Evolutionary conservation across 2,797 vertebrate genomes (phyloP).

Genomic region (Acrossocheilus wenchowensis): DNA sequence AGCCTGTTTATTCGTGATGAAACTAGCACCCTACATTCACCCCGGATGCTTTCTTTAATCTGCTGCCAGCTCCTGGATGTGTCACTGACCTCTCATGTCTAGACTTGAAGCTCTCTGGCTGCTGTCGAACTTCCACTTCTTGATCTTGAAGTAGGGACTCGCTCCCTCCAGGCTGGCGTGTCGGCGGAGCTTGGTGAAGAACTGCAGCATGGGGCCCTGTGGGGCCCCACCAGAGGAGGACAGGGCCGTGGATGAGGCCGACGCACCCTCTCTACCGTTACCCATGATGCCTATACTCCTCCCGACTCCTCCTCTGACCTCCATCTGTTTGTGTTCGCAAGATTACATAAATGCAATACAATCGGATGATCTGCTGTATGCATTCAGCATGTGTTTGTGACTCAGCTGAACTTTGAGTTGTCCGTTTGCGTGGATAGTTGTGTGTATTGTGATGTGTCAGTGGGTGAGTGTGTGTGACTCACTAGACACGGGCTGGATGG

Average conservation of each 20-base stretch:
- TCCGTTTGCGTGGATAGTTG: background rate
- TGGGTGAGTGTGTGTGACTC: slow-evolving; percentile 65
- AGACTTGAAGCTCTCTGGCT: slow-evolving; percentile 94
- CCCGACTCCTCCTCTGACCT: slow-evolving; percentile 63
- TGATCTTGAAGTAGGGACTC: slow-evolving; percentile 96
- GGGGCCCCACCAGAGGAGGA: slow-evolving; percentile 59
- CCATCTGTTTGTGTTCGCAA: slow-evolving; percentile 41
- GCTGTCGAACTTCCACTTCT: slow-evolving; percentile 95
- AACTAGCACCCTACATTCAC: background rate
- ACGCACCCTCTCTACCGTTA: slow-evolving; percentile 68
- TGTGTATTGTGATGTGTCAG: slow-evolving; percentile 68
- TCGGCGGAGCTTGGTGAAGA: slow-evolving; percentile 91
- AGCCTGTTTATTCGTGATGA: background rate
- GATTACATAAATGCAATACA: slow-evolving; percentile 7
- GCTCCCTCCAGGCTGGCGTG: slow-evolving; percentile 94
- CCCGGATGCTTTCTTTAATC: background rate
- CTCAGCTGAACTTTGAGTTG: background rate
- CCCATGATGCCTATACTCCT: slow-evolving; percentile 63
- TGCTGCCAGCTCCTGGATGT: slow-evolving; percentile 12
- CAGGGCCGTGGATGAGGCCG: slow-evolving; percentile 41
- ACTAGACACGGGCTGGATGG: slow-evolving; percentile 79
- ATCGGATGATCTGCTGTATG: background rate
- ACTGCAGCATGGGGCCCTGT: slow-evolving; percentile 86
- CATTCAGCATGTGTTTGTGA: background rate
- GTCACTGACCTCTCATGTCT: slow-evolving; percentile 89